Percentiles rank a stretch among this genome's conserved stretches.
Conservation (phyloP, 2,888 invertebrate species). For the Aphodius granarius region DNA sequence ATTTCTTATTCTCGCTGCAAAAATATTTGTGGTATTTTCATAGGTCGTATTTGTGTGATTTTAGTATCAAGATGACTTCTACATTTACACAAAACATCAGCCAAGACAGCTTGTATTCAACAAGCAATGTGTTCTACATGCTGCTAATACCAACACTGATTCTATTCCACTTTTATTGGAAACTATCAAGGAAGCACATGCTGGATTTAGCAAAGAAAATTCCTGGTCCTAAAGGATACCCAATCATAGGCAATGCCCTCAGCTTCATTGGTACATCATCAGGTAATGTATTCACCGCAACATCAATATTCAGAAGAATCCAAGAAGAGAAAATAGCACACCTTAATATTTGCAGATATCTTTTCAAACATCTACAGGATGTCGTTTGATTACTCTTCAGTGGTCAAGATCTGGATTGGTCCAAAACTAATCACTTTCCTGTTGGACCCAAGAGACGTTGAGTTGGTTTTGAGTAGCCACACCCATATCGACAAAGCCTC, state of each 20-base stretch:
- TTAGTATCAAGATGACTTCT: not conserved
- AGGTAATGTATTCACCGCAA: too few species aligned
- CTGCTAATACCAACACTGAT: constrained; percentile 70
- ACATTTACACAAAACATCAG: not conserved
- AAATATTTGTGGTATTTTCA: too few species aligned
- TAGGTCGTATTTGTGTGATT: not conserved
- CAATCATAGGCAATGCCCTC: constrained; percentile 74
- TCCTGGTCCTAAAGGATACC: constrained; percentile 72
- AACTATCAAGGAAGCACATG: constrained; percentile 70
- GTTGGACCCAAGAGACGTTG: constrained; percentile 76
- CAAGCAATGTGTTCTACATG: constrained; percentile 70
- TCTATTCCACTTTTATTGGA: constrained; percentile 76
- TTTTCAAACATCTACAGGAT: constrained; percentile 64
- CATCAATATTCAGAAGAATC: too few species aligned
- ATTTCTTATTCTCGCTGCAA: too few species aligned
- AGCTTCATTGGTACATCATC: constrained; percentile 74
- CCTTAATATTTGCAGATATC: constrained; percentile 60
- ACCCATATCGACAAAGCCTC: constrained; percentile 79
- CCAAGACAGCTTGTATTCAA: constrained; percentile 46
- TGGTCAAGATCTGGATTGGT: constrained; percentile 75
- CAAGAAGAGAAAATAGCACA: too few species aligned
- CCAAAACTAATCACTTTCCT: constrained; percentile 75
- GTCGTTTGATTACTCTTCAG: constrained; percentile 60
- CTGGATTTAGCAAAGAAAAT: constrained; percentile 71
- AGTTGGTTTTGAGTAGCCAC: constrained; percentile 76